A percentile compares a stretch with the other conserved stretches of the same genome.
Conservation (phyloP, 2,888 invertebrate genomes). For the Didymodactylos carnosus region DNA sequence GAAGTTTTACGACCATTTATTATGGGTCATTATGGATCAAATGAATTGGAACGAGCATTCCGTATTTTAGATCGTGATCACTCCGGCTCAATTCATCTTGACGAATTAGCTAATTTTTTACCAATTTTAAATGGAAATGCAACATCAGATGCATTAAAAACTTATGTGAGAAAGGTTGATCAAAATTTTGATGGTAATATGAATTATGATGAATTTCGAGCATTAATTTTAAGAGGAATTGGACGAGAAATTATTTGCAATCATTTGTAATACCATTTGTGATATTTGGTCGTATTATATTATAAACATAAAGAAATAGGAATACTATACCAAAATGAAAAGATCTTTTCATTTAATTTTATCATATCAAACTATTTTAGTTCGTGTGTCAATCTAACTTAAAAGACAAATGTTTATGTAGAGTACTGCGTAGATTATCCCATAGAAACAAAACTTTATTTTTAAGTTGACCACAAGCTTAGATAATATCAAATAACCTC, state of each 20-base stretch:
- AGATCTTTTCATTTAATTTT: no score
- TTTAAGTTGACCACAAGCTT: no score
- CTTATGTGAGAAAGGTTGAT: not conserved
- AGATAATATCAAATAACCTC: no score
- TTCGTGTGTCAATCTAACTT: no score
- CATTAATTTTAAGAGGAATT: not conserved
- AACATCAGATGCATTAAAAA: not conserved
- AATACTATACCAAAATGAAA: no score
- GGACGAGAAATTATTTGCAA: not conserved
- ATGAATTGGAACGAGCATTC: not conserved
- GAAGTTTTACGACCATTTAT: not conserved
- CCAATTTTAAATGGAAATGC: not conserved
- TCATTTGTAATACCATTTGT: not conserved
- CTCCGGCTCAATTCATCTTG: not conserved
- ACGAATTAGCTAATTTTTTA: not conserved
- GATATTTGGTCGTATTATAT: no score
- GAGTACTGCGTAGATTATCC: no score
- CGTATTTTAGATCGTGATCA: not conserved
- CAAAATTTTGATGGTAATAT: not conserved
- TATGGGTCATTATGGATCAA: not conserved
- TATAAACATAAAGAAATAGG: no score
- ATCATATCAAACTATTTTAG: no score
- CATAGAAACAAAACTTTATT: no score
- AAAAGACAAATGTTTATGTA: no score
- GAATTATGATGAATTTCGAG: not conserved